Base-by-base conservation (phyloP, 92 coral and sea anemone species). In the Palythoa grandis region DNA sequence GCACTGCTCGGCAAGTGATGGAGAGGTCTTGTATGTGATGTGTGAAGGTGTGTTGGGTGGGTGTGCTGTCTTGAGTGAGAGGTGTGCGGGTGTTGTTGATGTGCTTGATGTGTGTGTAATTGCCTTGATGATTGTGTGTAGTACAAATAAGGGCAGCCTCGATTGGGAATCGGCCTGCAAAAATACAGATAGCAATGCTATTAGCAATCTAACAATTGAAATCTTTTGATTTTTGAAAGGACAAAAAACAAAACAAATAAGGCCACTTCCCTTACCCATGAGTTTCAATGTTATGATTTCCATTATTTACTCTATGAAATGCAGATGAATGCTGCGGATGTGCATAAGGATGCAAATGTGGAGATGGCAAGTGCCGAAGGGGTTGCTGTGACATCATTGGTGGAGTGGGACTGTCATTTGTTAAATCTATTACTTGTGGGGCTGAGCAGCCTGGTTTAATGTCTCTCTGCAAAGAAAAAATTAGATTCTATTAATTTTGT, bases 381-480 rank as follows among this genome's bases (percentile, higher is more conserved):
- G 95, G 98, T 66, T 94, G 98, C 47, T 94, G 95, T 10, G 97
- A 85, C 97, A 94, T 87, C 61, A 80, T 37, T 14, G 92, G 71
- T 23, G 95, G 91, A 7, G 92, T 82, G 40, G 95, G 86, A 25
- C 88, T 78, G 19, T 94, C 97, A 11, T 87, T 86, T 48, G 97
- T 94, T 53, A 92, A 86, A 69, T 94, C 97, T 53, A 94, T 94
- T 43, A 92, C 95, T 76, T 87, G 88, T 52, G 95, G 92, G 57
- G 66, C 77, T 66, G 85, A 65, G 86, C 84, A 92, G 77, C 84
- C 85, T 85, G 95, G 88, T 61, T 94, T 94, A 66, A 87, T 78
- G 52, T 94, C 95, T 87, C 92, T 88, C 97, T 94, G 79, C 43
- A 88, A 77, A 80, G 71, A 66, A 89, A 82, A 75, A 48, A 72